phyloP scores from a whole-genome alignment of 2,888 invertebrate species.

The Melanostoma scalare region DNA sequence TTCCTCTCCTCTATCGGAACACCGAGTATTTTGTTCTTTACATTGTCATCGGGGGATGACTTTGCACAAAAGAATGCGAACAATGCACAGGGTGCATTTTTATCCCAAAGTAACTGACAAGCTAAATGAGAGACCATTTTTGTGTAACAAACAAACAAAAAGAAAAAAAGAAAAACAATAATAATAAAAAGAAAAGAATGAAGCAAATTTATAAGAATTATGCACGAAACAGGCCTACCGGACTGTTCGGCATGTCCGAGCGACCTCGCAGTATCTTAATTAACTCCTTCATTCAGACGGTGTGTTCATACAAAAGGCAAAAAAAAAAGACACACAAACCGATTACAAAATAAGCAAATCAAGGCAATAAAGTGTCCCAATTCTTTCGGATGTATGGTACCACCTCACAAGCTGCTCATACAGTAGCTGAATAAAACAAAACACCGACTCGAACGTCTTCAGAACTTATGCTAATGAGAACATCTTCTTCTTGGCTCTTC shows the following conservation, averaged over 20 bases:
- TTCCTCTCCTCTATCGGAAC: background rate
- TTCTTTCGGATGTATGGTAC: constrained; percentile 52
- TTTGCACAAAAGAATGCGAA: constrained; percentile 52
- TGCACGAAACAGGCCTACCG: constrained; percentile 41
- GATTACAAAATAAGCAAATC: constrained; percentile 72
- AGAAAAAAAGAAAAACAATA: constrained; percentile 18
- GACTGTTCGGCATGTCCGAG: constrained; percentile 2
- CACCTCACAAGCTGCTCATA: constrained; percentile 73
- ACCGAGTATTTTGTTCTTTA: background rate
- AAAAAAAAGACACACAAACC: constrained; percentile 50
- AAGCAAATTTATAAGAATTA: constrained; percentile 37
- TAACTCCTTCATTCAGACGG: constrained; percentile 66
- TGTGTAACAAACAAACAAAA: background rate
- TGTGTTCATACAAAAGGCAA: constrained; percentile 23
- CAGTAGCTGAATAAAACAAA: constrained; percentile 70
- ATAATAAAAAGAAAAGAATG: constrained; percentile 3
- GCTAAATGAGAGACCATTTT: constrained; percentile 1
- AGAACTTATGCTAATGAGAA: constrained; percentile 72
- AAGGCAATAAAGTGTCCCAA: constrained; percentile 72
- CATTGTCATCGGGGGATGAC: constrained; percentile 58
- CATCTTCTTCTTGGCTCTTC: constrained; percentile 61
- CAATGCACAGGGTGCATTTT: constrained; percentile 42
- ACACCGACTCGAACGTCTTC: constrained; percentile 30
- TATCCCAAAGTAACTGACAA: constrained; percentile 38
- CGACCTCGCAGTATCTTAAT: constrained; percentile 66